These are phyloP conservation scores for Gallinago nigripennis DNA, from an alignment of 2,797 vertebrate genomes.

Conservation along the genomic window DNA sequence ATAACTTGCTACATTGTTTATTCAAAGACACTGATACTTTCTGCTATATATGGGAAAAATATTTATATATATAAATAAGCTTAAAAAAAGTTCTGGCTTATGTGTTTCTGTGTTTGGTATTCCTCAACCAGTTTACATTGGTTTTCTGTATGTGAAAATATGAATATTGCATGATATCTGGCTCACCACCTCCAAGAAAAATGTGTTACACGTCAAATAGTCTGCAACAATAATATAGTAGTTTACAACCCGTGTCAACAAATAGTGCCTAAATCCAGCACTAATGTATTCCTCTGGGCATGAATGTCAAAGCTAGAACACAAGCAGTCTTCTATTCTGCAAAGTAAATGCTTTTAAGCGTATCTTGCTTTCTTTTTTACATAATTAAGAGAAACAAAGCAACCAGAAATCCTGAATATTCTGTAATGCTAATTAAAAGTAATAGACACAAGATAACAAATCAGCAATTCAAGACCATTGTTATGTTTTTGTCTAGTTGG, in stretches of 20 bases:
- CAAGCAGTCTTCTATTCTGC: neutral
- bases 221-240: conserved; percentile 19
- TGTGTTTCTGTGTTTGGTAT: neutral
- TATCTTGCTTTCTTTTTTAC: conserved; percentile 14
- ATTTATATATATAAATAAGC: neutral
- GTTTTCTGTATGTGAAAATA: conserved; percentile 17
- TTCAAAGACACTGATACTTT: neutral
- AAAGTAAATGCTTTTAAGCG: conserved; percentile 29
- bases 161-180: conserved; percentile 8
- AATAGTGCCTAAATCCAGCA: conserved; percentile 25
- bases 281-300: conserved; percentile 24
- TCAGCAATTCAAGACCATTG: conserved; percentile 55
- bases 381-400: conserved; percentile 36
- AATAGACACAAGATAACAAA: conserved; percentile 53
- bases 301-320: neutral
- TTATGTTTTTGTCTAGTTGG: conserved; percentile 48
- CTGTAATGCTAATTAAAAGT: conserved; percentile 56
- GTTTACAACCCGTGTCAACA: conserved; percentile 18
- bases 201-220: neutral
- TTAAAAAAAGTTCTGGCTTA: neutral
- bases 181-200: conserved; percentile 1
- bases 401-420: conserved; percentile 13
- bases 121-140: neutral
- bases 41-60: neutral
- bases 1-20: neutral